Conservation (phyloP, 2,797 vertebrate genomes). For the Triplophysa bombifrons region DNA sequence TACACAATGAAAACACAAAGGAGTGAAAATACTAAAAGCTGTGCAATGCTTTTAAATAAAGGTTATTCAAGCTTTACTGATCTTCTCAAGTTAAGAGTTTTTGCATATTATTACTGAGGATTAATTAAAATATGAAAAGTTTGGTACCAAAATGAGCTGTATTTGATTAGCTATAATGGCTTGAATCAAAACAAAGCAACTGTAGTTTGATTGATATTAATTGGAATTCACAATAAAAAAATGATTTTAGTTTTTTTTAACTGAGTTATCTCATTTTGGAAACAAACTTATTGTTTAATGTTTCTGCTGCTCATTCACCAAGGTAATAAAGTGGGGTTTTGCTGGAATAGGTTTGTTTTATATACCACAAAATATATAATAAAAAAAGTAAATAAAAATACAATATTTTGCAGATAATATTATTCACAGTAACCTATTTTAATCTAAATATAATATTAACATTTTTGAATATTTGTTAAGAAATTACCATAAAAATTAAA, state of each 20-base stretch:
- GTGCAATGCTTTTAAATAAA: neutral
- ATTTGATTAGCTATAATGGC: too few relatives aligned
- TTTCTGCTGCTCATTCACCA: neutral
- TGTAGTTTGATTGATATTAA: too few relatives aligned
- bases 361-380: neutral
- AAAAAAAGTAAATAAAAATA: neutral
- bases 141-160: too few relatives aligned
- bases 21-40: neutral
- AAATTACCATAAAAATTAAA: neutral
- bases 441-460: too few relatives aligned
- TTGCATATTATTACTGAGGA: neutral
- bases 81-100: neutral
- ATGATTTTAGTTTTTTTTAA: neutral
- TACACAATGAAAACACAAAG: conserved; percentile 11
- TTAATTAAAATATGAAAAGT: neutral
- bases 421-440: too few relatives aligned
- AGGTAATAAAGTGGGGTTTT: neutral
- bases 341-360: neutral
- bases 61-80: neutral
- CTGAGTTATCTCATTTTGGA: too few relatives aligned
- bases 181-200: too few relatives aligned
- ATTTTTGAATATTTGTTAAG: neutral
- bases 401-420: conserved; percentile 4
- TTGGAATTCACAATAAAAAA: too few relatives aligned
- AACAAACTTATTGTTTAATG: neutral